A percentile compares a stretch with the other conserved stretches of the same genome.
Evolutionary conservation across 2,888 invertebrate species (phyloP).

Genomic region (Oegoconia quadripuncta): DNA sequence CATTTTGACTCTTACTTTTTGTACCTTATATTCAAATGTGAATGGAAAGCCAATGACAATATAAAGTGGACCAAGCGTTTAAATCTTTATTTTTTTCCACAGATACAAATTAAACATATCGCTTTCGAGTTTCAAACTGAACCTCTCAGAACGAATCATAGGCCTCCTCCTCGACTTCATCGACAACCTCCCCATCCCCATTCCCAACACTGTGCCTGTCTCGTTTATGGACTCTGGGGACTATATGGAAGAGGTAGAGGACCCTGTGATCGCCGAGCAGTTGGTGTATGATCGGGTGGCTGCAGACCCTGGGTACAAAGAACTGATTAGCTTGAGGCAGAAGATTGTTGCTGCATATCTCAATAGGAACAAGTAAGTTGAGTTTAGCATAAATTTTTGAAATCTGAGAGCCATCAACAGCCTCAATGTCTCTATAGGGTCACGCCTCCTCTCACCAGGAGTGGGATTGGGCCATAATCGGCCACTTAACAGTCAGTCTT

Average conservation of each 20-base stretch:
- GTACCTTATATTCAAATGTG: no score
- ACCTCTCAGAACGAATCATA: conserved; percentile 86
- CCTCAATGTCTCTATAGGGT: no score
- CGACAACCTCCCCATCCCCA: conserved; percentile 66
- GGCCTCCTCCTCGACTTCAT: conserved; percentile 82
- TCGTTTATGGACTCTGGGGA: conserved; percentile 69
- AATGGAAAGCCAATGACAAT: no score
- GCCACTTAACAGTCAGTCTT: no score
- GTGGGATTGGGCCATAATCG: no score
- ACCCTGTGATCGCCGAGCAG: conserved; percentile 44
- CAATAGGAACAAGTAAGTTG: conserved; percentile 53
- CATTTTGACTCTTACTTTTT: no score
- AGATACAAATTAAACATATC: conserved; percentile 88
- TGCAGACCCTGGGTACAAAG: conserved; percentile 57
- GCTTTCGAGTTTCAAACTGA: conserved; percentile 84
- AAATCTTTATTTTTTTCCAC: conserved; percentile 33
- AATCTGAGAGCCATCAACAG: no score
- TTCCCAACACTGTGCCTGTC: conserved; percentile 67
- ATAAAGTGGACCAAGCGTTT: not conserved
- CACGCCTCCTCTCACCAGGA: no score
- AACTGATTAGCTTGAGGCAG: conserved; percentile 59
- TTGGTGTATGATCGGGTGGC: conserved; percentile 50
- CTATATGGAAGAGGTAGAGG: conserved; percentile 51
- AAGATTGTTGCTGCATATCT: conserved; percentile 67
- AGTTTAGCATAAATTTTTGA: no score